Evolutionary conservation across 2,797 vertebrate species (phyloP).

Genomic region (Anabacerthia variegaticeps): DNA sequence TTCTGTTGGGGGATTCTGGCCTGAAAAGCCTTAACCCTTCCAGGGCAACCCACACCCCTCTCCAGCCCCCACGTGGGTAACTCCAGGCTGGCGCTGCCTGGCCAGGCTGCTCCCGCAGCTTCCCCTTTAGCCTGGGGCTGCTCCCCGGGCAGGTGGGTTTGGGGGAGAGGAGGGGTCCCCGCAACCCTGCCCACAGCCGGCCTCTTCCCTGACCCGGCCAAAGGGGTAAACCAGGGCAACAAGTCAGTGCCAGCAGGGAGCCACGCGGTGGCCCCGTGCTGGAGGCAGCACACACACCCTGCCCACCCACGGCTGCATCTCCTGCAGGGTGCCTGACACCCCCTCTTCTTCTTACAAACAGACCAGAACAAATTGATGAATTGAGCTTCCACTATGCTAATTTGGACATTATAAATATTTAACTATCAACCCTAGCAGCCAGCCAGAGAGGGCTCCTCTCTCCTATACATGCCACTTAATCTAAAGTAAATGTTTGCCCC

Average conservation of each 20-base stretch:
- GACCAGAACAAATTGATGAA: slow-evolving; percentile 85
- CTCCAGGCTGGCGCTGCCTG: neutral
- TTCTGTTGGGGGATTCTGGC: slow-evolving; percentile 76
- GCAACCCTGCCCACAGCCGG: neutral
- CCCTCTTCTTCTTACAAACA: slow-evolving; percentile 63
- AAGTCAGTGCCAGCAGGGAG: neutral
- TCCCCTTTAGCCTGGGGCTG: accelerated
- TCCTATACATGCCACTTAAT: slow-evolving; percentile 73
- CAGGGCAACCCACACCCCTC: neutral
- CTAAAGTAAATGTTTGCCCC: slow-evolving; percentile 78
- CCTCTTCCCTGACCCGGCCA: accelerated
- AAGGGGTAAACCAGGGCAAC: slow-evolving; percentile 15
- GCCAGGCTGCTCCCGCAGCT: neutral
- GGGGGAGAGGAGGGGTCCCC: neutral
- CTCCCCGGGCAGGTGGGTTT: neutral
- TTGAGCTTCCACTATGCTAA: slow-evolving; percentile 84
- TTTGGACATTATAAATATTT: slow-evolving; percentile 86
- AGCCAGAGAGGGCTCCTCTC: slow-evolving; percentile 69
- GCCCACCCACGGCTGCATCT: slow-evolving; percentile 20
- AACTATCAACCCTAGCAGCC: slow-evolving; percentile 77
- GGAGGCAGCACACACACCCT: neutral
- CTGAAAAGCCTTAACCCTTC: slow-evolving; percentile 73
- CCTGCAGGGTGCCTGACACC: slow-evolving; percentile 48
- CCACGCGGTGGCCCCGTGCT: accelerated
- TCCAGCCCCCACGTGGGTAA: neutral